Base-by-base conservation (phyloP, 2,113 vertebrate genomes). In the Cheirogaleus medius region DNA sequence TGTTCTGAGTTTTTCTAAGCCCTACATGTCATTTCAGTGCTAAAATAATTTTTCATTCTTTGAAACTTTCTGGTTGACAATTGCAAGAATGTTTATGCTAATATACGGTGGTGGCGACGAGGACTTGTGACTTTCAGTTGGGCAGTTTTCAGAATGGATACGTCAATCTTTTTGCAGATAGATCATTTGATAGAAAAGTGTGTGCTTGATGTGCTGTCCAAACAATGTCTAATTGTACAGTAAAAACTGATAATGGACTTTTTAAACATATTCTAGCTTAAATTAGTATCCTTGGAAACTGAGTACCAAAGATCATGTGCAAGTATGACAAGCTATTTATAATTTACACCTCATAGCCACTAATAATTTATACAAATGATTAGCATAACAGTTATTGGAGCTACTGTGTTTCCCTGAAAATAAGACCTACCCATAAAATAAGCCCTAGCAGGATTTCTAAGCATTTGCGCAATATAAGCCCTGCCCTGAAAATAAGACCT, bases 1-100 rank as follows among this genome's bases (percentile, higher is more conserved):
- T 25, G n/a, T 89, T 80, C 34, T 69, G 76, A 74, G 49, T 86
- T 94, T 94, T 97, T 42, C 83, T 83, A 91, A 69, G 54, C 32
- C 37, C 56, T 34, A 37, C 47, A 54, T 84, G n/a, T 74, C 13
- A 11, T 63, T 89, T 85, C 39, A 80, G 18, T 88, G 23, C 39
- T 87, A 76, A 91, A 93, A 71, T 58, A 58, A 64, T 56, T 56
- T 56, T 56, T 20, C 20, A 56, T 56, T 56, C 54, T 56, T 56
- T 58, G 27, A 58, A 93, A 84, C 18, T 86, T 94, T 68, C 39
- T 64, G 23, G 63, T 37, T 84, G 83, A 81, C n/a, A 68, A 21
- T n/a, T 74, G 44, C 64, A 94, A 89, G 87, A 34, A 58, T 25
- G 13, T 85, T 88, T 34, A 64, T 68, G 39, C 15, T 90, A 52